These are phyloP conservation scores for Dipus sagitta DNA, from an alignment of 2,797 vertebrate genomes.

Conservation along the genomic window DNA sequence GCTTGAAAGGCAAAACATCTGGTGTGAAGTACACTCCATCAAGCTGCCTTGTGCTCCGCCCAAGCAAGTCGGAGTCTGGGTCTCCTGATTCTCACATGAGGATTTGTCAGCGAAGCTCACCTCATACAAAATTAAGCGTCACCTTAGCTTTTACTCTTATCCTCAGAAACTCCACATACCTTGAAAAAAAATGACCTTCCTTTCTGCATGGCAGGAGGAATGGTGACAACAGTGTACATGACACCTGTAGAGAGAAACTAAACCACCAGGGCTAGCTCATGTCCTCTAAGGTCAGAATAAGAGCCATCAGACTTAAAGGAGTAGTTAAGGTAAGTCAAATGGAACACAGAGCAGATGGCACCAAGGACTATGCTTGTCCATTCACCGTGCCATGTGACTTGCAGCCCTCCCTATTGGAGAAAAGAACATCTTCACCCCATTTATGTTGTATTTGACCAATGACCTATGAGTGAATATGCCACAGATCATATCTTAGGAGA, in stretches of 20 bases:
- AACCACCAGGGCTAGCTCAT: background rate
- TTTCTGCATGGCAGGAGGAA: background rate
- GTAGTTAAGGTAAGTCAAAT: no score
- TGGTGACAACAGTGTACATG: background rate
- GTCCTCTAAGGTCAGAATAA: background rate
- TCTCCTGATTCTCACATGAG: background rate
- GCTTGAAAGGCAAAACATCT: background rate
- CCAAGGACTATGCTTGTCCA: background rate
- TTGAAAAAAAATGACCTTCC: background rate
- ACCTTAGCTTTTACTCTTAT: background rate
- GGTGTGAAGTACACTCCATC: background rate
- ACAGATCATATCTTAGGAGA: background rate
- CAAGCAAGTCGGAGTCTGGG: background rate
- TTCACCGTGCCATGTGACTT: background rate
- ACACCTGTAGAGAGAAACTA: background rate
- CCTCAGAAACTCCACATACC: background rate
- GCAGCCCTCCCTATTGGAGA: background rate
- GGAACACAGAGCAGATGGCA: no score
- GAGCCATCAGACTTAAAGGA: background rate
- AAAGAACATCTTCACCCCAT: background rate
- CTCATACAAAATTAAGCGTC: background rate
- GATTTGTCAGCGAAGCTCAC: background rate
- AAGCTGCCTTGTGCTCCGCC: background rate
- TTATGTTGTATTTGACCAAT: background rate
- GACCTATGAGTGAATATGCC: background rate